Percentiles rank a stretch among this genome's conserved stretches.
These are phyloP conservation scores for Tachina grossa DNA, from an alignment of 2,888 invertebrate genomes.

Conservation along the genomic window DNA sequence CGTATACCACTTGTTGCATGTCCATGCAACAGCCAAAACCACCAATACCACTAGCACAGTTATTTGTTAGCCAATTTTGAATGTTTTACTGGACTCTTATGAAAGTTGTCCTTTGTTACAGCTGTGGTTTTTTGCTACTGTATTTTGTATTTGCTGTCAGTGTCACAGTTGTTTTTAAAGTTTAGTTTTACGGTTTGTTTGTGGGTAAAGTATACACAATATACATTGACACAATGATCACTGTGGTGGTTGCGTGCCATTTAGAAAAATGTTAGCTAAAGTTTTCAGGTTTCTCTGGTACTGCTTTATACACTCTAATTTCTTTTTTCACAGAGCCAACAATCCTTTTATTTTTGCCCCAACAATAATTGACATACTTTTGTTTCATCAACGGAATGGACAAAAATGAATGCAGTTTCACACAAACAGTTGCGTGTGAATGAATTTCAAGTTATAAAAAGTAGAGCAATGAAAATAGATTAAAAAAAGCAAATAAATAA, in stretches of 20 bases:
- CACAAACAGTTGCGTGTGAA: constrained; percentile 37
- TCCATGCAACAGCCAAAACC: constrained; percentile 18
- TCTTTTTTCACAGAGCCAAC: not conserved
- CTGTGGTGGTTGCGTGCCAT: constrained; percentile 63
- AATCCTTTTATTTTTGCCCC: not conserved
- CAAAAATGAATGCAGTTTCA: constrained; percentile 33
- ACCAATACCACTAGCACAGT: not conserved
- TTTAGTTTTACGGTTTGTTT: constrained; percentile 46
- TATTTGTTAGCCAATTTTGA: constrained; percentile 52
- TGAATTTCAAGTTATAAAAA: constrained; percentile 23
- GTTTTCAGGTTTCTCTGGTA: constrained; percentile 35
- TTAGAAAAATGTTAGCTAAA: constrained; percentile 57
- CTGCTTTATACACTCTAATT: not conserved
- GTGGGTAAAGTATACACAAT: constrained; percentile 45
- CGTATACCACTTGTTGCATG: constrained; percentile 49
- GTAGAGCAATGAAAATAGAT: constrained; percentile 3
- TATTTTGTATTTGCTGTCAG: constrained; percentile 26
- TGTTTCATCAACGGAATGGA: constrained; percentile 23
- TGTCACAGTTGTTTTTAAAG: constrained; percentile 40
- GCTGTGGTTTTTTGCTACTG: constrained; percentile 41
- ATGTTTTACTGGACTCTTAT: constrained; percentile 42
- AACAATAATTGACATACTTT: constrained; percentile 58
- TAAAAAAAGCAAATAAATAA: not conserved
- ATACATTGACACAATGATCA: constrained; percentile 53
- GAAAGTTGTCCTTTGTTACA: constrained; percentile 52